Evolutionary conservation across 2,888 invertebrate genomes (phyloP).

Genomic region (Asteroscopus sphinx): DNA sequence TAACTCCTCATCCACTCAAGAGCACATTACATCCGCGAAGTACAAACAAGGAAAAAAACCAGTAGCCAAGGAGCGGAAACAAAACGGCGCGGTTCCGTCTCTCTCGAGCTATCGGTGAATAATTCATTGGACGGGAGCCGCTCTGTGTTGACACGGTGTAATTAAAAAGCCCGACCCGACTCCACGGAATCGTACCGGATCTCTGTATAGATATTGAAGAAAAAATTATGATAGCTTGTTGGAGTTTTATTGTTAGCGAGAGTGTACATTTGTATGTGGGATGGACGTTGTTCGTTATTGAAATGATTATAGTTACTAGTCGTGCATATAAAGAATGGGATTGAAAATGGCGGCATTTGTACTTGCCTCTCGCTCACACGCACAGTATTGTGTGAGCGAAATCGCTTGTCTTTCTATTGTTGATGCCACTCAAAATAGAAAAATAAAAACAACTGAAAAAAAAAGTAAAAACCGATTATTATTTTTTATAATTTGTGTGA

Average conservation of each 20-base stretch:
- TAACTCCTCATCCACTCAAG: constrained; percentile 51
- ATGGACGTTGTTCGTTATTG: constrained; percentile 5
- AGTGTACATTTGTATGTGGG: constrained; percentile 24
- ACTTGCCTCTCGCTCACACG: too few relatives aligned
- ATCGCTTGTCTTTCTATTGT: too few relatives aligned
- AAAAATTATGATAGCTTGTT: constrained; percentile 59
- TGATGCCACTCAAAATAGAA: too few relatives aligned
- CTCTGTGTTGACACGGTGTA: constrained; percentile 79
- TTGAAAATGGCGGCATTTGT: too few relatives aligned
- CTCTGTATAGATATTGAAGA: constrained; percentile 65
- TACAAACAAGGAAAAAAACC: constrained; percentile 56
- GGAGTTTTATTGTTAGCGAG: constrained; percentile 11
- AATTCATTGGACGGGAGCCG: constrained; percentile 71
- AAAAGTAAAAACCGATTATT: too few relatives aligned
- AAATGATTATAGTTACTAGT: too few relatives aligned
- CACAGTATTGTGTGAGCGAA: too few relatives aligned
- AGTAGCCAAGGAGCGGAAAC: constrained; percentile 44
- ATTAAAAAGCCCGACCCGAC: constrained; percentile 78
- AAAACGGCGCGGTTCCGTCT: constrained; percentile 41
- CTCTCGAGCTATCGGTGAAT: constrained; percentile 69
- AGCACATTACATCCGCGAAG: constrained; percentile 53
- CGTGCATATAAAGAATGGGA: too few relatives aligned
- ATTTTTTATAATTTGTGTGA: too few relatives aligned
- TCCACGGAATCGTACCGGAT: constrained; percentile 56
- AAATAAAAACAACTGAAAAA: too few relatives aligned